Conservation (phyloP, 2,797 vertebrate genomes). For the Notolabrus celidotus region DNA sequence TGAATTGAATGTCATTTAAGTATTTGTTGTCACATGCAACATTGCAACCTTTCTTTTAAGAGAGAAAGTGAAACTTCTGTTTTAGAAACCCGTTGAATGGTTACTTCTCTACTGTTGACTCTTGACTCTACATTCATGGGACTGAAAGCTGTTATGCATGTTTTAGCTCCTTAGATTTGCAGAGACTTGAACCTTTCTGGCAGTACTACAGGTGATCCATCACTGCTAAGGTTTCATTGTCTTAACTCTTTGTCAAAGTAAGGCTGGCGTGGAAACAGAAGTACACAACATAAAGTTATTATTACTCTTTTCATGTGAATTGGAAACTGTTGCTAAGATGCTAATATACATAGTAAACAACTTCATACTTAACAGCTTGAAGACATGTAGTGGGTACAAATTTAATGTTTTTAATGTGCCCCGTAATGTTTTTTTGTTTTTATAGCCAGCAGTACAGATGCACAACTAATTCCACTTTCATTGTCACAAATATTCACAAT, state of each 20-base stretch:
- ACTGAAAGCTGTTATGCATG: slow-evolving; percentile 22
- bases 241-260: slow-evolving; percentile 1
- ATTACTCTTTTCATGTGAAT: slow-evolving; percentile 2
- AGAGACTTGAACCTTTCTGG: slow-evolving; percentile 18
- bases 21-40: neutral
- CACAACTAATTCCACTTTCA: no score
- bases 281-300: neutral
- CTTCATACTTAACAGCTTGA: no score
- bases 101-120: slow-evolving; percentile 28
- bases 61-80: slow-evolving; percentile 25
- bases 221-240: slow-evolving; percentile 18
- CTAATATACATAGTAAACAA: neutral
- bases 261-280: neutral
- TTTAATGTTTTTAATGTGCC: no score
- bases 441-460: no score
- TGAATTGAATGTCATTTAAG: neutral
- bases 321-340: neutral
- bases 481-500: no score
- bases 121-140: slow-evolving; percentile 10
- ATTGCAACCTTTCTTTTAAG: slow-evolving; percentile 2
- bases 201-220: slow-evolving; percentile 12
- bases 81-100: slow-evolving; percentile 47
- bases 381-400: no score
- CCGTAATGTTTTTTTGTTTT: no score
- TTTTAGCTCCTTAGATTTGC: slow-evolving; percentile 32